A percentile compares a stretch with the other conserved stretches of the same genome.
phyloP scores from a whole-genome alignment of 2,888 invertebrate species.

The Clepsis dumicolana region DNA sequence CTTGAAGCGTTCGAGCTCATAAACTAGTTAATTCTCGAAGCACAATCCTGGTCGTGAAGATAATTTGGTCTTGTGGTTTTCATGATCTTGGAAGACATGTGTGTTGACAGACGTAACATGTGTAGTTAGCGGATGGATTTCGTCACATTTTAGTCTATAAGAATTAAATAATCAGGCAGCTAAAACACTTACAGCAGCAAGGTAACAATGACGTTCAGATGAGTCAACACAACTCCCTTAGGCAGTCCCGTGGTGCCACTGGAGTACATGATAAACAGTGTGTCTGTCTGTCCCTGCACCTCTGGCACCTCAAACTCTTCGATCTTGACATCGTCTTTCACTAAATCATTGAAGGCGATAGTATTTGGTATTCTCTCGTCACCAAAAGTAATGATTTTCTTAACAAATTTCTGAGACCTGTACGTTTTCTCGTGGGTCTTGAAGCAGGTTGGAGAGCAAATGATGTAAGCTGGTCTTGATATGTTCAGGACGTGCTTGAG shows the following conservation, averaged over 20 bases:
- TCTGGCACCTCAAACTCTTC: constrained; percentile 46
- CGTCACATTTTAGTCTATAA: neutral
- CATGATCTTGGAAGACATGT: too few species aligned
- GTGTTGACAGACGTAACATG: too few species aligned
- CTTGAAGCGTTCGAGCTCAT: too few species aligned
- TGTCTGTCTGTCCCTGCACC: constrained; percentile 50
- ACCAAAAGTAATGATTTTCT: constrained; percentile 44
- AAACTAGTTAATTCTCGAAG: too few species aligned
- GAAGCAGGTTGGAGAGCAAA: constrained; percentile 39
- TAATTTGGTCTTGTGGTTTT: too few species aligned
- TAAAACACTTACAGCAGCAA: constrained; percentile 46
- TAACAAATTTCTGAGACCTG: constrained; percentile 17
- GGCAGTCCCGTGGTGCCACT: constrained; percentile 56
- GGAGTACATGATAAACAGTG: constrained; percentile 50
- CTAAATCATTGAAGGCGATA: constrained; percentile 3
- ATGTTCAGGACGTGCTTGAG: constrained; percentile 42
- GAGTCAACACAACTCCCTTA: constrained; percentile 53
- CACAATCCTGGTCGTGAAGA: too few species aligned
- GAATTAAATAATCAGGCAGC: neutral
- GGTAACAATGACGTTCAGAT: constrained; percentile 48
- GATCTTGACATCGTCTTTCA: constrained; percentile 14
- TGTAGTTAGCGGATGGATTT: too few species aligned
- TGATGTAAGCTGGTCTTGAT: constrained; percentile 40
- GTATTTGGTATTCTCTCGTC: constrained; percentile 19
- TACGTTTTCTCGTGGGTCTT: constrained; percentile 26